Percentiles rank a stretch among this genome's conserved stretches.
These are phyloP conservation scores for Origma solitaria DNA, from an alignment of 2,113 vertebrate genomes.

Conservation along the genomic window DNA sequence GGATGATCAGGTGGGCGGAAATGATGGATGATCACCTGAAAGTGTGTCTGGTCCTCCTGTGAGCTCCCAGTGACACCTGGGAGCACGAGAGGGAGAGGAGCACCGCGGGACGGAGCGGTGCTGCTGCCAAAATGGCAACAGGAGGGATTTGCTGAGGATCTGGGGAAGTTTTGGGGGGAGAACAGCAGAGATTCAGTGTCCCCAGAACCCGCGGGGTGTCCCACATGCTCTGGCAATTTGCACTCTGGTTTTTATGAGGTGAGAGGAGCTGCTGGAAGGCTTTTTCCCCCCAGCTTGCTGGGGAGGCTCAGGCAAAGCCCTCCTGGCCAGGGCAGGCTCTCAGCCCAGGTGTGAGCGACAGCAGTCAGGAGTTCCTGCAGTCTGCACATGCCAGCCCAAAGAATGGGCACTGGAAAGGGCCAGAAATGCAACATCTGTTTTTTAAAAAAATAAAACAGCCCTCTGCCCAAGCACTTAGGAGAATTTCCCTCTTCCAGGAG, in stretches of 20 bases:
- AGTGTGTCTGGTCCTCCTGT: background rate
- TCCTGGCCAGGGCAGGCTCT: background rate
- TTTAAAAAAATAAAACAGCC: fast-evolving
- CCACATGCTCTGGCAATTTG: background rate
- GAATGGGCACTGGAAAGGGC: background rate
- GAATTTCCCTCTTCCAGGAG: background rate
- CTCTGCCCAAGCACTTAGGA: background rate
- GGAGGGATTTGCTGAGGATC: background rate
- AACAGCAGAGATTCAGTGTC: background rate
- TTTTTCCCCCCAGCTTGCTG: background rate
- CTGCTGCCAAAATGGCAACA: background rate
- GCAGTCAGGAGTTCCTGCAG: background rate
- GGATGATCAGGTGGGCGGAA: background rate
- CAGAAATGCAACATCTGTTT: background rate
- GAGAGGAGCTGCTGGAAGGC: slow-evolving; percentile 37
- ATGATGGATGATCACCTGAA: fast-evolving
- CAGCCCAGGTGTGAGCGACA: background rate
- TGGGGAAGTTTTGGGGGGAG: background rate
- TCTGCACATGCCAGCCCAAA: background rate
- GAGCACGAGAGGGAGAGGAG: background rate
- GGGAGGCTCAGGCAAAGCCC: background rate
- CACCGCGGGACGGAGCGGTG: fast-evolving
- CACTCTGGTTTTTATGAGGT: slow-evolving; percentile 12
- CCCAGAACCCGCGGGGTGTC: background rate
- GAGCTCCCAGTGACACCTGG: background rate